Percentiles rank a stretch among this genome's conserved stretches.
Evolutionary conservation across 2,888 invertebrate species (phyloP).

Genomic region (Amiota mariae): DNA sequence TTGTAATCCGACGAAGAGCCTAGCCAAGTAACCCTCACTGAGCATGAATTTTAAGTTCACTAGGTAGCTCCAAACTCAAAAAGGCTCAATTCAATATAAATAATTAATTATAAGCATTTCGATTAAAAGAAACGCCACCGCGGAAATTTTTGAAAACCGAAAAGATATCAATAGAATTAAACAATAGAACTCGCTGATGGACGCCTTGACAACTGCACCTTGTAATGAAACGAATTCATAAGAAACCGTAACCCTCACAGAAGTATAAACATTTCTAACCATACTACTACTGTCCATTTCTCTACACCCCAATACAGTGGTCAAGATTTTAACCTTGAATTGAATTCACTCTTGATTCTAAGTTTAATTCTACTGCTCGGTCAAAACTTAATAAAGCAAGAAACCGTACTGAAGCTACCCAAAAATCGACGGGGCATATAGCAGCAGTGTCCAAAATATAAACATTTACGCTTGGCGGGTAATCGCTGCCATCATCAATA

Average conservation of each 20-base stretch:
- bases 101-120: conserved; percentile 56
- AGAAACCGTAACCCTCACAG: conserved; percentile 4
- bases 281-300: conserved; percentile 2
- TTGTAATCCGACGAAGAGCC: background rate
- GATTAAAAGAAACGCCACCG: conserved; percentile 60
- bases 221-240: background rate
- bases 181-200: background rate
- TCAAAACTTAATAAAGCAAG: conserved; percentile 3
- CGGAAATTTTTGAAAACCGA: conserved; percentile 48
- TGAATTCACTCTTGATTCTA: conserved; percentile 45
- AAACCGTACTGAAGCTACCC: conserved; percentile 19
- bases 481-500: background rate
- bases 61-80: conserved; percentile 30
- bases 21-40: conserved; percentile 30
- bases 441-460: background rate
- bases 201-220: conserved; percentile 15
- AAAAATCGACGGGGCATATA: conserved; percentile 6
- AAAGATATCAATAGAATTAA: conserved; percentile 7
- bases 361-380: conserved; percentile 24
- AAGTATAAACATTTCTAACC: background rate
- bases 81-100: conserved; percentile 50
- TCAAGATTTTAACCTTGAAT: conserved; percentile 22
- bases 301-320: conserved; percentile 1
- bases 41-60: background rate
- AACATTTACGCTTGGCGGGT: conserved; percentile 18